Evolutionary conservation across 2,888 invertebrate genomes (phyloP).

Genomic region (Mythimna vitellina): DNA sequence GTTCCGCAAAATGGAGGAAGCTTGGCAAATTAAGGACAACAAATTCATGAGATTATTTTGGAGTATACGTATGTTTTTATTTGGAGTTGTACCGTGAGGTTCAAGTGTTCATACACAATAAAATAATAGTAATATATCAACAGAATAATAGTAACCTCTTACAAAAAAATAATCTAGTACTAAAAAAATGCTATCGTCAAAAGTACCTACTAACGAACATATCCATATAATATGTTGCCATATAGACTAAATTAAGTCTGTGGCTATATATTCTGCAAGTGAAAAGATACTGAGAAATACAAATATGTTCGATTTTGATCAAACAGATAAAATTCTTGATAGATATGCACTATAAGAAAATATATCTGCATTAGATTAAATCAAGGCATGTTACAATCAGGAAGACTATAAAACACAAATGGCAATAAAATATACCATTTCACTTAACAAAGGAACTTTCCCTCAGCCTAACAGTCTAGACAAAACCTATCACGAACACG

Average conservation of each 20-base stretch:
- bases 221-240: no score
- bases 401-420: constrained; percentile 7
- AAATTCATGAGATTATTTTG: constrained; percentile 4
- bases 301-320: background rate
- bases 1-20: constrained; percentile 20
- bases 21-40: constrained; percentile 10
- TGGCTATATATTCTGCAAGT: background rate
- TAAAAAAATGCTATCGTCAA: background rate
- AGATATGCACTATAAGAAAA: background rate
- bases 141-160: background rate
- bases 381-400: background rate
- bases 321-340: background rate
- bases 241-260: background rate
- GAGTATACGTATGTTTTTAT: background rate
- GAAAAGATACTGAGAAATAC: background rate
- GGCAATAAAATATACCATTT: background rate
- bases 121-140: no score
- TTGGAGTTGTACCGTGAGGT: background rate
- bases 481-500: constrained; percentile 39
- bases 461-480: constrained; percentile 16
- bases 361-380: no score
- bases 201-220: background rate
- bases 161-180: background rate
- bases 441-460: constrained; percentile 36
- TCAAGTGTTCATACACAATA: no score